Evolutionary conservation across 2,888 invertebrate species (phyloP).

Genomic region (Caenorhabditis plicata): DNA sequence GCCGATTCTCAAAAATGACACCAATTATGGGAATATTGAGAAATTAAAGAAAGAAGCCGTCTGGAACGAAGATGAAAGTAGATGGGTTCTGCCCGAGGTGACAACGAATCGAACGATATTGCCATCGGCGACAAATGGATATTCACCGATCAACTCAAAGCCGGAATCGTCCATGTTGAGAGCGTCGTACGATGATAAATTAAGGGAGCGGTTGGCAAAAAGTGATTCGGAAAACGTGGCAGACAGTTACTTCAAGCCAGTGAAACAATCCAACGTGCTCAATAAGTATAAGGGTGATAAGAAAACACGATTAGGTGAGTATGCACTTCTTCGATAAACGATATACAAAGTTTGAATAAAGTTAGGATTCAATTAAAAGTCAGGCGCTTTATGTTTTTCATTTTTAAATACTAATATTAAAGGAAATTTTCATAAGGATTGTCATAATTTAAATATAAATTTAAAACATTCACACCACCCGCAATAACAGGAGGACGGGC

Average conservation of each 20-base stretch:
- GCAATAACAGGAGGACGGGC: too few species aligned
- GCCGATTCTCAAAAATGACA: conserved; percentile 70
- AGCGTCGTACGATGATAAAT: conserved; percentile 45
- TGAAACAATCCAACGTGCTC: conserved; percentile 73
- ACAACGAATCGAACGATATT: conserved; percentile 74
- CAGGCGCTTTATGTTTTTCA: too few species aligned
- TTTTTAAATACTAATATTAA: too few species aligned
- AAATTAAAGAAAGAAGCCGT: conserved; percentile 74
- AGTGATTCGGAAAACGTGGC: conserved; percentile 73
- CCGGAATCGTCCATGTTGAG: conserved; percentile 10
- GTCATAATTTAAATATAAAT: too few species aligned
- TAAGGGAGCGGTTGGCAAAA: conserved; percentile 67
- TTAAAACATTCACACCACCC: too few species aligned
- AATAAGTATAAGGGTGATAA: conserved; percentile 71
- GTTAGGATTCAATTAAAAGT: background rate
- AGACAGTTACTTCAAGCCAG: conserved; percentile 77
- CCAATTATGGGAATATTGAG: conserved; percentile 72
- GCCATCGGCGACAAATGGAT: conserved; percentile 70
- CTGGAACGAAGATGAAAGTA: conserved; percentile 78
- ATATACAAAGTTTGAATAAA: too few species aligned
- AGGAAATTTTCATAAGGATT: too few species aligned
- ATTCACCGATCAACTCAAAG: conserved; percentile 4
- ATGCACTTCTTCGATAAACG: too few species aligned
- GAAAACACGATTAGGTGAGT: conserved; percentile 14
- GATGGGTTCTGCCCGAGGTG: conserved; percentile 73